Evolutionary conservation across 1,140 invertebrate species (phyloP).

Genomic region (Cyphomyrmex costatus): DNA sequence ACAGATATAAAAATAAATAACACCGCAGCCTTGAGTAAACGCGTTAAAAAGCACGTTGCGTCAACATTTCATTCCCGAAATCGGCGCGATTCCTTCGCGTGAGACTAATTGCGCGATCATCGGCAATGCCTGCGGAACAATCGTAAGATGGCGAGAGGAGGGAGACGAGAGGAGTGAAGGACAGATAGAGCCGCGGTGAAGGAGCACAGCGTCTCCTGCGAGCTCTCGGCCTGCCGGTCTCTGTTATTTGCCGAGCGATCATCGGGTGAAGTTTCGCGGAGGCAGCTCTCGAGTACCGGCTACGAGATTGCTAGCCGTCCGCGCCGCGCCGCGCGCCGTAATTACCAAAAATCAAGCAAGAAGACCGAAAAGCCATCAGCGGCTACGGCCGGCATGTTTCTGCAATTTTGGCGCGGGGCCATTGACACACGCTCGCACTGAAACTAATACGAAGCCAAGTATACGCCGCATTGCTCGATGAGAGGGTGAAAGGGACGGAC

Average conservation of each 20-base stretch:
- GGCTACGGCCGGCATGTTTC: constrained; percentile 74
- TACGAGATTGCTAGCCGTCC: constrained; percentile 77
- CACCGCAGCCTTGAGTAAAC: neutral
- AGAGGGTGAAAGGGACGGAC: neutral
- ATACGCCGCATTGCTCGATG: constrained; percentile 12
- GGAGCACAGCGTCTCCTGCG: constrained; percentile 57
- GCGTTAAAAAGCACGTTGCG: neutral
- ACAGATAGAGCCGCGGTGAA: constrained; percentile 47
- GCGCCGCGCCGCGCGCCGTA: constrained; percentile 70
- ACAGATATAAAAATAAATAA: neutral
- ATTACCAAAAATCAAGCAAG: constrained; percentile 81
- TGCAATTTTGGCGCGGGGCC: constrained; percentile 79
- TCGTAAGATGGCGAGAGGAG: constrained; percentile 19
- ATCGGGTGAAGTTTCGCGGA: constrained; percentile 74
- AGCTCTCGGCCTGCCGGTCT: constrained; percentile 72
- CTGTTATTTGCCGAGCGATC: constrained; percentile 81
- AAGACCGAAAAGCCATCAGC: constrained; percentile 79
- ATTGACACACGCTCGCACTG: constrained; percentile 72
- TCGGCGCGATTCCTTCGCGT: constrained; percentile 44
- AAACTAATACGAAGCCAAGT: constrained; percentile 40
- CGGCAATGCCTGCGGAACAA: constrained; percentile 69
- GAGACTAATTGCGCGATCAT: constrained; percentile 72
- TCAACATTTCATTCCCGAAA: constrained; percentile 35
- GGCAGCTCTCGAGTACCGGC: constrained; percentile 36
- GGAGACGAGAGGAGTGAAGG: neutral